phyloP scores from a whole-genome alignment of 2,113 vertebrate genomes.

The Drymodes brunneopygia region DNA sequence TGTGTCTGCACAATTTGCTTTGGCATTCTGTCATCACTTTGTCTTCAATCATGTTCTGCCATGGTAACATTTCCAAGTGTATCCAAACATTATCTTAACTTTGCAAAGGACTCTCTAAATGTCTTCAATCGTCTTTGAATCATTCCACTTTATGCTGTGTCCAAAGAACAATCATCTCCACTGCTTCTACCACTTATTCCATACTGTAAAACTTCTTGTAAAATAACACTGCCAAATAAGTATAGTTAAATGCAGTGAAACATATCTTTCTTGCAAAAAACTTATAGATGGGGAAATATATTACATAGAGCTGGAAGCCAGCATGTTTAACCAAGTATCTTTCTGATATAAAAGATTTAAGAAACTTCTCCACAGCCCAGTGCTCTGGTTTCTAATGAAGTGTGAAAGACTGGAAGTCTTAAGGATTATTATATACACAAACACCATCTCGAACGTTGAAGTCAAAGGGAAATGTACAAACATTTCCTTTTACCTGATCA shows the following conservation, averaged over 20 bases:
- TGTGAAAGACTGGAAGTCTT: background rate
- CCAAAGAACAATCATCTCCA: background rate
- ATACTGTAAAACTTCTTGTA: background rate
- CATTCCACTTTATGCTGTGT: background rate
- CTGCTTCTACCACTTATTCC: background rate
- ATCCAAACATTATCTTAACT: background rate
- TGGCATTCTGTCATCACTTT: background rate
- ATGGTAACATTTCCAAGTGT: background rate
- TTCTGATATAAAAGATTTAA: background rate
- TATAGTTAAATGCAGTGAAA: background rate
- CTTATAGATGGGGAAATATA: background rate
- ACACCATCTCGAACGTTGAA: background rate
- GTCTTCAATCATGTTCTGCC: background rate
- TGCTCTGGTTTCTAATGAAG: background rate
- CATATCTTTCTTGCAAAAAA: background rate
- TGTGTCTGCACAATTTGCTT: background rate
- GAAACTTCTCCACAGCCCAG: background rate
- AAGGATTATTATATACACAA: background rate
- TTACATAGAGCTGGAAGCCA: background rate
- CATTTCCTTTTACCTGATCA: background rate
- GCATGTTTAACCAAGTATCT: background rate
- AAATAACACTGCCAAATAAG: background rate
- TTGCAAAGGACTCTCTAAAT: background rate
- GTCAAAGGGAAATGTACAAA: background rate
- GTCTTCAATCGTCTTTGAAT: background rate